A percentile compares a stretch with the other conserved stretches of the same genome.
These are phyloP conservation scores for Bufo bufo DNA, from an alignment of 2,113 vertebrate species.

Conservation along the genomic window DNA sequence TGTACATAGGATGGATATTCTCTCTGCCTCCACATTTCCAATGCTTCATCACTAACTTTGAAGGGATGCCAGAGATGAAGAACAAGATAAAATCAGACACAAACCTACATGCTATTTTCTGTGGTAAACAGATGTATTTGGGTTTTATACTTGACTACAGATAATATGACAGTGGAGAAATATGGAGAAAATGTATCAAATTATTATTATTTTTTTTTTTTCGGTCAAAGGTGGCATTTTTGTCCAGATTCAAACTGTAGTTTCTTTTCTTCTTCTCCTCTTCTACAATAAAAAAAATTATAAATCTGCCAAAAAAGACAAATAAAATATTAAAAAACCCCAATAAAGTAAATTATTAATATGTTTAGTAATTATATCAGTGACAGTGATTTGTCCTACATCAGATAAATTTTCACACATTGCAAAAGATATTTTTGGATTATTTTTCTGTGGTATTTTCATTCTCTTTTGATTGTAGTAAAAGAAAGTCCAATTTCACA, in stretches of 20 bases:
- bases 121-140: slow-evolving; percentile 44
- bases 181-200: not conserved
- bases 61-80: slow-evolving; percentile 53
- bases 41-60: slow-evolving; percentile 57
- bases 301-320: not conserved
- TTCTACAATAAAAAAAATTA: not conserved
- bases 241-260: not conserved
- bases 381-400: not conserved
- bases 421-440: not conserved
- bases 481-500: not conserved
- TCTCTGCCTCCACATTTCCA: slow-evolving; percentile 54
- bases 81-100: slow-evolving; percentile 48
- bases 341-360: not conserved
- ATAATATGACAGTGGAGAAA: not conserved
- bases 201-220: not conserved
- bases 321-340: not conserved
- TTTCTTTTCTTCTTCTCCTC: not conserved
- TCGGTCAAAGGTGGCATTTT: not conserved
- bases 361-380: not conserved
- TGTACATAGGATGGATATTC: slow-evolving; percentile 57
- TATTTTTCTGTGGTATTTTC: not conserved
- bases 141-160: slow-evolving; percentile 12
- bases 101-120: slow-evolving; percentile 50
- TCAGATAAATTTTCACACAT: not conserved
- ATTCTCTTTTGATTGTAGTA: too few relatives aligned